Conservation (phyloP, 2,113 vertebrate species). For the Gopherus evgoodei region DNA sequence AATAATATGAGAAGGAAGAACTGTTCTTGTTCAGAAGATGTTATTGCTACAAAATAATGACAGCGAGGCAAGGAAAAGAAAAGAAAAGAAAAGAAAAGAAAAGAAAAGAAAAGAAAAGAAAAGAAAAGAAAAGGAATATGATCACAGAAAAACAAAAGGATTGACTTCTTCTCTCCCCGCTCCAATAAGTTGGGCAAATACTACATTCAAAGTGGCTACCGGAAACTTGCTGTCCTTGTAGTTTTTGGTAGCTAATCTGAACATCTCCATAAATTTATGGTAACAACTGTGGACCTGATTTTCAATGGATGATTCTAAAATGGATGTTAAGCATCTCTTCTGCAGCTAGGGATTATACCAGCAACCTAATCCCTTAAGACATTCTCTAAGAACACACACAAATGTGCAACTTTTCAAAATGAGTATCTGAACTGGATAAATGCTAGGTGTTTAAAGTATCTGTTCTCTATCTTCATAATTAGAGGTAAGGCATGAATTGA, state of each 20-base stretch:
- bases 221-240: background rate
- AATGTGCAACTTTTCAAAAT: conserved; percentile 1
- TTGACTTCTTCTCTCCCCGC: too few relatives aligned
- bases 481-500: conserved; percentile 39
- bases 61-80: background rate
- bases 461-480: conserved; percentile 47
- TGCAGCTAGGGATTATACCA: background rate
- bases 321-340: background rate
- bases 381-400: background rate
- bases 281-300: background rate
- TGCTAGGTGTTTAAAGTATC: conserved; percentile 22
- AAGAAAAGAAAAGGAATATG: background rate
- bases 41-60: background rate
- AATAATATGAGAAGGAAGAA: background rate
- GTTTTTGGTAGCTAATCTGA: background rate
- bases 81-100: background rate
- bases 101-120: background rate
- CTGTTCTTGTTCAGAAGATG: background rate
- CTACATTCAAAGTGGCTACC: background rate
- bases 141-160: background rate
- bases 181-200: background rate
- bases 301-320: background rate
- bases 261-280: background rate
- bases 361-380: background rate
- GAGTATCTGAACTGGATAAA: conserved; percentile 23